Conservation (phyloP, 2,797 vertebrate species). For the Fratercula arctica region DNA sequence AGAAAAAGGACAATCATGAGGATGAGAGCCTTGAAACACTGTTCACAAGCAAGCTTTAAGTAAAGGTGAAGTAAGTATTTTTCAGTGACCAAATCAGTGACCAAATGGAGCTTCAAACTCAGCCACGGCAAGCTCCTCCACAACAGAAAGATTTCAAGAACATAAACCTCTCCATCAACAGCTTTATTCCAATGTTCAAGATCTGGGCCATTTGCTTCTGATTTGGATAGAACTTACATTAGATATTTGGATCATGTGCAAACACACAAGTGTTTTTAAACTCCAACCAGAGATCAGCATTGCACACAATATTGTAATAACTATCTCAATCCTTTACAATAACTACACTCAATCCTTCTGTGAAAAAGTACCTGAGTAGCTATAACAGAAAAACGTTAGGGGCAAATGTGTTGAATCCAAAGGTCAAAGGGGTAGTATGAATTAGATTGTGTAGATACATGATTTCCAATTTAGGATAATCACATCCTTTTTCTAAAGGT, state of each 20-base stretch:
- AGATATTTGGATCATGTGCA: background rate
- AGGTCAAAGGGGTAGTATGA: background rate
- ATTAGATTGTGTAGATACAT: background rate
- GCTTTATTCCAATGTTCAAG: background rate
- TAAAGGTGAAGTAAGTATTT: background rate
- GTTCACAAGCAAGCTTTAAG: conserved; percentile 50
- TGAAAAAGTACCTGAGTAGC: background rate
- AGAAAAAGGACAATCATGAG: conserved; percentile 57
- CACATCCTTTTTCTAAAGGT: background rate
- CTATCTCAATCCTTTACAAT: background rate
- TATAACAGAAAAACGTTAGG: background rate
- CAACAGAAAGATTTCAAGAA: background rate
- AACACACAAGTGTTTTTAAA: background rate
- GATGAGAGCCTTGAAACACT: conserved; percentile 75
- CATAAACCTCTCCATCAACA: background rate
- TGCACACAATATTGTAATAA: background rate
- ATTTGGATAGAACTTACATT: background rate
- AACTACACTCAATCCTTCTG: background rate
- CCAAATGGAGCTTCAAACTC: background rate
- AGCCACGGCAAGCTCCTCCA: background rate
- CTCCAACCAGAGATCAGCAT: background rate
- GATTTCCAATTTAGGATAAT: background rate
- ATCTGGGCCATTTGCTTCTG: background rate
- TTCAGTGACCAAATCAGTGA: background rate
- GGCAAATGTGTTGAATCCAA: background rate